Base-by-base conservation (phyloP, 2,888 invertebrate genomes). In the Maniola hyperantus region DNA sequence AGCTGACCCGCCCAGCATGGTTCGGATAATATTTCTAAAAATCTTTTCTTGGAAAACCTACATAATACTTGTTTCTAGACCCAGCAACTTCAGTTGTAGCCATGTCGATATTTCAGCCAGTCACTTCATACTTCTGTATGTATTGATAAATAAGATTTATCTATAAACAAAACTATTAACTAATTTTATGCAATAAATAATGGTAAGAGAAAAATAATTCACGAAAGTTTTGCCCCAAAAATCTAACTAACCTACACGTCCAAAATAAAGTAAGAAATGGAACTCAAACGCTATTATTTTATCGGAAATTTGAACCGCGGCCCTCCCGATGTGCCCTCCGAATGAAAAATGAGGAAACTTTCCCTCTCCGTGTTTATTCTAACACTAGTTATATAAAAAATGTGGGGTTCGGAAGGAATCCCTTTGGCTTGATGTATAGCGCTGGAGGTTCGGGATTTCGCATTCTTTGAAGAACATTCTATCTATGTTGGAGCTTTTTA, bases 281-380 rank as follows among this genome's bases (percentile, higher is more conserved):
- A 83, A 86, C 66, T 63, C 70, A 69, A 72, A 72, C 64, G 69
- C 67, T 70, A 72, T 75, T 73, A 74, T 73, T 72, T 71, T 78
- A 79, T 83, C 80, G 84, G 85, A 89, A 88, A 89, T 87, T 88
- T 82, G 83, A 85, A 80, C 79, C 75, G 77, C 79, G 78, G 76
- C 83, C 81, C 83, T 78, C 72, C 74, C 73, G 77, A 77, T 81
- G 83, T 82, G 81, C 83, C 80, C 81, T 76, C 70, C 80, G 83
- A 81, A 84, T 87, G 88, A 88, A 87, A 89, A 89, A 88, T 86
- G 89, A 82, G 85, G 76, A 84, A 89, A 89, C 80, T 90, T 90
- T 89, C 87, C 89, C 89, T 88, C 83, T 81, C 77, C 63, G 67
- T 71, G 88, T 90, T 90, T 90, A 89, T 88, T 86, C 85, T 86